These are phyloP conservation scores for Yponomeuta evonymella DNA, from an alignment of 2,888 invertebrate species.

Conservation along the genomic window DNA sequence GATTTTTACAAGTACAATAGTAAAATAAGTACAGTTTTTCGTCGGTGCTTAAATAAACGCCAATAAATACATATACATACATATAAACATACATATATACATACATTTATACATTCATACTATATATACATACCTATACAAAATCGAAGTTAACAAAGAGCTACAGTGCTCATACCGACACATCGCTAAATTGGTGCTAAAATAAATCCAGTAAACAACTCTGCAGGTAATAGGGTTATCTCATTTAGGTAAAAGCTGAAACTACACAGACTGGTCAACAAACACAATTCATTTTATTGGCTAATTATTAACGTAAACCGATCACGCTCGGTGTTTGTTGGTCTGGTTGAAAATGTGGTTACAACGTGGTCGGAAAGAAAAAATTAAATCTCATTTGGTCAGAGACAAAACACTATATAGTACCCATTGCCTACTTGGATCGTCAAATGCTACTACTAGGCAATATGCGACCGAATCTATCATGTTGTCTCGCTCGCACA, in stretches of 20 bases:
- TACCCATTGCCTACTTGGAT: no score
- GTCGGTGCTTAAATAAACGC: not conserved
- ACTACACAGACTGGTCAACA: constrained; percentile 25
- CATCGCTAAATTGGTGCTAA: not conserved
- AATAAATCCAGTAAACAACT: not conserved
- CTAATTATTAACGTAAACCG: constrained; percentile 9
- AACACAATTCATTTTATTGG: constrained; percentile 21
- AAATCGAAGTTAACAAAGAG: not conserved
- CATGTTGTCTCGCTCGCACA: no score
- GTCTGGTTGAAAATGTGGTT: constrained; percentile 4
- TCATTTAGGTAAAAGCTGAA: constrained; percentile 32
- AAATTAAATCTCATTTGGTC: not conserved
- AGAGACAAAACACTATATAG: not conserved
- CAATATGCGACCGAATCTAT: no score
- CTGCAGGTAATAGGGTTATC: constrained; percentile 19
- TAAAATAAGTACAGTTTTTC: no score
- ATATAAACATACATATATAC: not conserved
- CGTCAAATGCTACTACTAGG: no score
- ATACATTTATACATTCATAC: no score
- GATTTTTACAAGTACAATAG: no score
- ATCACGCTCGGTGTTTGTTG: not conserved
- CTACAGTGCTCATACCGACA: not conserved
- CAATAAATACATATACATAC: not conserved
- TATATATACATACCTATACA: not conserved
- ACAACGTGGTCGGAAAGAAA: not conserved